These are phyloP conservation scores for Nyctalus aviator DNA, from an alignment of 2,797 vertebrate species.

Conservation along the genomic window DNA sequence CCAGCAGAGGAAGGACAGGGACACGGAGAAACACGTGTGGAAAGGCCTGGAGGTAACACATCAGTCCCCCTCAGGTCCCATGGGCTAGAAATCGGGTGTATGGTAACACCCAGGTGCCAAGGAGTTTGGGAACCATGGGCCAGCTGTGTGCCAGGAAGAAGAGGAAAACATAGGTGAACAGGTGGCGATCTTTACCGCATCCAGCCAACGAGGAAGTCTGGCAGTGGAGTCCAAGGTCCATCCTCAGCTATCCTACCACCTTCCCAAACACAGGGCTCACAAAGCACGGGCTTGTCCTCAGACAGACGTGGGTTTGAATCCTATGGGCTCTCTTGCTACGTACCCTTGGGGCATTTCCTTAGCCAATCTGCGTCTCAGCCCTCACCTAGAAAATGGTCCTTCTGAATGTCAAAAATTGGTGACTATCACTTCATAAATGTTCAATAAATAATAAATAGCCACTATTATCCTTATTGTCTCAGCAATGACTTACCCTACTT, in stretches of 20 bases:
- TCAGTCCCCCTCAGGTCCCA: neutral
- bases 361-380: neutral
- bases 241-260: neutral
- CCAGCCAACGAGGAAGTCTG: neutral
- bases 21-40: neutral
- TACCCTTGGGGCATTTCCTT: neutral
- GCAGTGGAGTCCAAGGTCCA: neutral
- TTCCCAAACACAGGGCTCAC: neutral
- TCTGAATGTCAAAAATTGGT: conserved; percentile 10
- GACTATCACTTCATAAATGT: neutral
- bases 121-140: neutral
- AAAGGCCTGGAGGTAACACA: neutral
- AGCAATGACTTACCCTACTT: neutral
- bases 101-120: neutral
- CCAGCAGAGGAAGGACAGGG: neutral
- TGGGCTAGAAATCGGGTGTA: neutral
- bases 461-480: neutral
- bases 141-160: neutral
- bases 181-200: neutral
- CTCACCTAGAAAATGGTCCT: neutral
- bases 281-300: neutral
- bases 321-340: neutral
- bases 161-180: neutral
- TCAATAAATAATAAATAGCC: neutral
- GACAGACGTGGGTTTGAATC: neutral